Evolutionary conservation across 2,113 vertebrate species (phyloP), one percentile per base, ranked within the genome.

Genomic region (Coryphaenoides rupestris): DNA sequence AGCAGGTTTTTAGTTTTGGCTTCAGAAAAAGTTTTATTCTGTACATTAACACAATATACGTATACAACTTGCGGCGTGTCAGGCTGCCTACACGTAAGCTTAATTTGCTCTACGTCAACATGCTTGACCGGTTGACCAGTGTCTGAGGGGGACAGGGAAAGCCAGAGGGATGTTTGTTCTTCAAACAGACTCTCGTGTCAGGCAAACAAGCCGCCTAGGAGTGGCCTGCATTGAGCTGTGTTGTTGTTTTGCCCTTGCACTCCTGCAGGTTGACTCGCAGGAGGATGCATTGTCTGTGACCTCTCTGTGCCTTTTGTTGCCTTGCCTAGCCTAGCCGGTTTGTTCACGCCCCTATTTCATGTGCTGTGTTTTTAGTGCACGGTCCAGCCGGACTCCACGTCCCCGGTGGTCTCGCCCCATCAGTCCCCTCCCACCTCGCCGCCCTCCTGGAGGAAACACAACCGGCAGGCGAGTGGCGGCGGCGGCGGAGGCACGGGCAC

Each of bases 351-450:
- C 19, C 10, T 0, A 56, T 54, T 54, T 2, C 22, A 4, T 7
- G 4, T 56, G n/a, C 19, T 2, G 21, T 33, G 7, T 21, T 21
- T 49, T 26, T 58, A 0, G 12, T 58, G 57, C 4, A 60, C 3
- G 70, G 57, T 13, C 13, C 81, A 98, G 96, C 87, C 89, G 3
- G 97, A 98, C 62, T 92, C 95, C 19, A 94, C 92, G 17, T 98
- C 97, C 73, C 95, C 96, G 13, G 93, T 98, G 69, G 95, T 98
- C 78, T 99, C 97, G 15, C 97, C 97, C 55, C 92, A 96, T 74
- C 96, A 98, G 72, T 98, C 97, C 23, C 97, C 97, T 50, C 97
- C 96, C 69, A 80, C 93, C 62, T 99, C 97, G 68, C 97, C 97
- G 72, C 92, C 88, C 70, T 75, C 92, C 2, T 98, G 97, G 97